These are phyloP conservation scores for Danionella cerebrum DNA, from an alignment of 2,113 vertebrate genomes.

Conservation along the genomic window DNA sequence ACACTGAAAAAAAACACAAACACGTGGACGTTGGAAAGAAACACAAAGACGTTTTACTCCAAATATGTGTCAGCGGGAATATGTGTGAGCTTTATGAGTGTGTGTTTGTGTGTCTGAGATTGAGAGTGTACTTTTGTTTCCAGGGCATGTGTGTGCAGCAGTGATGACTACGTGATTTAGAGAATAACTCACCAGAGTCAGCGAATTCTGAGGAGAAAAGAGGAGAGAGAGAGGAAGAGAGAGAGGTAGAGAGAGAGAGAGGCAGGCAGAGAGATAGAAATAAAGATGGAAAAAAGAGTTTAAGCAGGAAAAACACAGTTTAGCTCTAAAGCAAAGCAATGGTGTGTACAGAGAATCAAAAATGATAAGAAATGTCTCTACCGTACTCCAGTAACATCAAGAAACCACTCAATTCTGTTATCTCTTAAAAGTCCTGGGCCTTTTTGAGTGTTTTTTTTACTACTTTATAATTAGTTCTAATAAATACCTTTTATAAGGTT, in stretches of 20 bases:
- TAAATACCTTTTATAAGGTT: too few species aligned
- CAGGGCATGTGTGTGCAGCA: neutral
- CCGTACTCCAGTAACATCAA: too few species aligned
- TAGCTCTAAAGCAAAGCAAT: neutral
- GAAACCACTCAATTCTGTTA: too few species aligned
- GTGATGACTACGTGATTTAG: slow-evolving; percentile 54
- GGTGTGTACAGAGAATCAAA: neutral
- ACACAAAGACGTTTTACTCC: too few species aligned
- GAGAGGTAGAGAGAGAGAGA: slow-evolving; percentile 31
- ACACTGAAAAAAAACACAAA: neutral
- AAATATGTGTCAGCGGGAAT: too few species aligned
- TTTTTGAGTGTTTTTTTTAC: too few species aligned
- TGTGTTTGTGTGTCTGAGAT: neutral
- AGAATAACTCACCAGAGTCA: slow-evolving; percentile 72
- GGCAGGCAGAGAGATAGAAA: slow-evolving; percentile 51
- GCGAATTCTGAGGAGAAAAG: slow-evolving; percentile 72
- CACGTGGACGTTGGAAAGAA: neutral
- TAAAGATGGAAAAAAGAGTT: slow-evolving; percentile 53
- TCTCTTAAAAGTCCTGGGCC: too few species aligned
- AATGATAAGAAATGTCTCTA: too few species aligned
- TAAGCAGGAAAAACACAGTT: neutral
- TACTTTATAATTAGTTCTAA: too few species aligned
- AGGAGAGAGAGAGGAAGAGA: slow-evolving; percentile 48
- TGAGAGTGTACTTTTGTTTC: neutral
- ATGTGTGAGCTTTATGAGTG: neutral